phyloP scores from a whole-genome alignment of 2,888 invertebrate genomes.

The Erannis defoliaria region DNA sequence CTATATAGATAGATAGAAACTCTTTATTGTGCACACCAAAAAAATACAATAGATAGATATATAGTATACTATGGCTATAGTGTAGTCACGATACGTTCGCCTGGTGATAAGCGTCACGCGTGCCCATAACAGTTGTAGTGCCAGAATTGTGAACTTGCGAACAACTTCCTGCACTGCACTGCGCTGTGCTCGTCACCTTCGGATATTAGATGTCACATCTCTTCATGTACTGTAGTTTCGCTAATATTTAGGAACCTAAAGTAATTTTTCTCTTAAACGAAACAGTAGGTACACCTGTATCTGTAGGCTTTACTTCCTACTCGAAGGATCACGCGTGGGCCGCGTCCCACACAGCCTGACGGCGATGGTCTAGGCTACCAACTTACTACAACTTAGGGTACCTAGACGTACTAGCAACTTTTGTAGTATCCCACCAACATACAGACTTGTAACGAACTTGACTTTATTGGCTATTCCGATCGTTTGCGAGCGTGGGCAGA shows the following conservation, averaged over 20 bases:
- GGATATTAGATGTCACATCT: no score
- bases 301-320: slow-evolving; percentile 14
- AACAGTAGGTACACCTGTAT: neutral
- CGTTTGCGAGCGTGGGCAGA: neutral
- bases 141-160: no score
- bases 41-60: no score
- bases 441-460: neutral
- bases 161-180: no score
- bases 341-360: slow-evolving; percentile 19
- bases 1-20: no score
- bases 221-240: no score
- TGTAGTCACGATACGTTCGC: no score
- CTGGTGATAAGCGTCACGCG: no score
- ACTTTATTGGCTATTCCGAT: neutral
- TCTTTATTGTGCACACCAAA: no score
- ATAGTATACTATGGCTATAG: no score
- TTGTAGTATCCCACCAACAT: neutral
- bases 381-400: neutral
- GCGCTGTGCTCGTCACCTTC: no score
- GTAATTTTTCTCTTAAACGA: neutral
- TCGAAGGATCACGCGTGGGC: slow-evolving; percentile 17
- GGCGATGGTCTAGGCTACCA: slow-evolving; percentile 16
- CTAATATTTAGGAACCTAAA: neutral
- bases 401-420: neutral
- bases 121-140: no score